A percentile compares a stretch with the other conserved stretches of the same genome.
Evolutionary conservation across 2,113 vertebrate species (phyloP).

Genomic region (human (Homo sapiens)): GRCh38 chr7:129376001-129376500

Average conservation of each 20-base stretch:
- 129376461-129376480: neutral
- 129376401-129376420: conserved; percentile 18
- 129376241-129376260: neutral
- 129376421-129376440: conserved; percentile 33
- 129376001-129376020: neutral
- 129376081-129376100: conserved; percentile 8
- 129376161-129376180: conserved; percentile 18
- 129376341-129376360: neutral
- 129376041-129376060: conserved; percentile 26
- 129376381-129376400: conserved; percentile 31
- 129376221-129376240: neutral
- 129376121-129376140: neutral
- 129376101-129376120: conserved; percentile 28
- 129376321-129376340: conserved; percentile 44
- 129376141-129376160: conserved; percentile 33
- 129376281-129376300: neutral
- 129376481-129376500: neutral
- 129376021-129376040: neutral
- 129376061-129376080: neutral
- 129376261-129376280: neutral
- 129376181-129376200: neutral
- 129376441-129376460: neutral
- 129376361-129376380: conserved; percentile 7
- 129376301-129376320: neutral
- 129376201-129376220: neutral